Conservation (phyloP, 2,797 vertebrate species). For the Coluber constrictor region DNA sequence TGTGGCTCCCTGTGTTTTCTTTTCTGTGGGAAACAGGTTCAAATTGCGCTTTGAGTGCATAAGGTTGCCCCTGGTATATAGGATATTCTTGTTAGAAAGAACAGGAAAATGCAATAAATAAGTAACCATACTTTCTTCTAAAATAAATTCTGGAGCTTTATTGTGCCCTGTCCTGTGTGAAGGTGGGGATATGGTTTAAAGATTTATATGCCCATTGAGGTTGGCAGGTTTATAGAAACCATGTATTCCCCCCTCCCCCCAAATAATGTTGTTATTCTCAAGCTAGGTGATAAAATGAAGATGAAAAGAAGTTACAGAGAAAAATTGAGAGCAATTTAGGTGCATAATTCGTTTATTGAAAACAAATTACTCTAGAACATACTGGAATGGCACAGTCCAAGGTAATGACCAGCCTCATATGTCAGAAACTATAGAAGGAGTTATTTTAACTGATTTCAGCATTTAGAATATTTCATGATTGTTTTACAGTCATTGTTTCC, state of each 20-base stretch:
- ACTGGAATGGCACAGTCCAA: background rate
- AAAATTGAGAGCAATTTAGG: background rate
- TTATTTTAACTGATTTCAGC: background rate
- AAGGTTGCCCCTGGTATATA: background rate
- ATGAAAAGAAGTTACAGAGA: background rate
- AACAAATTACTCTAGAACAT: background rate
- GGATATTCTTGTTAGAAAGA: background rate
- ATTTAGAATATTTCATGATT: background rate
- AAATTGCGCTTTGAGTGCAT: too few relatives aligned
- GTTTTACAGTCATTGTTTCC: background rate
- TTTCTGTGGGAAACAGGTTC: too few relatives aligned
- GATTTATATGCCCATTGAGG: background rate
- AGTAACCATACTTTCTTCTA: background rate
- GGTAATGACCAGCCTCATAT: background rate
- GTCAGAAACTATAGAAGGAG: background rate
- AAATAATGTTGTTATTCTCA: background rate
- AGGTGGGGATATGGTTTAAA: background rate
- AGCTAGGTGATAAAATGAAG: background rate
- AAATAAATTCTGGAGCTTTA: background rate
- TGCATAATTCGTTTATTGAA: background rate
- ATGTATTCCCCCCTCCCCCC: background rate
- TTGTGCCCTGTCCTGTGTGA: background rate
- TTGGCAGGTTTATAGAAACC: background rate
- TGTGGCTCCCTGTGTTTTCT: too few relatives aligned
- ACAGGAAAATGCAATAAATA: background rate